Evolutionary conservation across 2,797 vertebrate genomes (phyloP).

Genomic region (Hemibagrus guttatus): DNA sequence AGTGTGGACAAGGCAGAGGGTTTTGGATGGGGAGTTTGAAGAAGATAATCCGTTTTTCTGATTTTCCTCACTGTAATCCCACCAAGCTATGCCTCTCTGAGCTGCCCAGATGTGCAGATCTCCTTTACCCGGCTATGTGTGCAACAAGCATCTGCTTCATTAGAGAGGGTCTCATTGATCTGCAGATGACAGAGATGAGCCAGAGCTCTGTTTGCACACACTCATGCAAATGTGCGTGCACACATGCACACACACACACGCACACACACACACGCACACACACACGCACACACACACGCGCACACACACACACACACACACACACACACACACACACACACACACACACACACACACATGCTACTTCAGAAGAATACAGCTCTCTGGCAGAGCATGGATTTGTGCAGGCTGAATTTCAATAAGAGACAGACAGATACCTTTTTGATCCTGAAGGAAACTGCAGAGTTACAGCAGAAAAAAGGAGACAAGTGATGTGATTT

Average conservation of each 20-base stretch:
- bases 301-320: slow-evolving; percentile 19
- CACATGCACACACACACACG: slow-evolving; percentile 20
- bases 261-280: neutral
- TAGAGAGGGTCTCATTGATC: slow-evolving; percentile 36
- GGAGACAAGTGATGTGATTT: slow-evolving; percentile 6
- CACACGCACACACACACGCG: neutral
- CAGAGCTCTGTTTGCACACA: slow-evolving; percentile 19
- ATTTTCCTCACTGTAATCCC: neutral
- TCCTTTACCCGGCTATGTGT: neutral
- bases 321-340: slow-evolving; percentile 21
- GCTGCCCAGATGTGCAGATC: slow-evolving; percentile 43
- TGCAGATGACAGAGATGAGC: slow-evolving; percentile 4
- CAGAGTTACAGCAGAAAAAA: neutral
- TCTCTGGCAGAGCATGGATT: slow-evolving; percentile 12
- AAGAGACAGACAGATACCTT: slow-evolving; percentile 21
- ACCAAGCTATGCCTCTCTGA: slow-evolving; percentile 9
- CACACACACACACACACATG: neutral
- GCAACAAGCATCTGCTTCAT: slow-evolving; percentile 46
- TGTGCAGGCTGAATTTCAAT: slow-evolving; percentile 27
- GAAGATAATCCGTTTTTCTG: slow-evolving; percentile 21
- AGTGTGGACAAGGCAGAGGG: slow-evolving; percentile 15
- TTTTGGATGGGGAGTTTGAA: slow-evolving; percentile 4
- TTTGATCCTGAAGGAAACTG: slow-evolving; percentile 28
- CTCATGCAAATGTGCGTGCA: neutral
- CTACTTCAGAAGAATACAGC: slow-evolving; percentile 3